Conservation (phyloP, 2,113 vertebrate species). For the Tetraodon nigroviridis region DNA sequence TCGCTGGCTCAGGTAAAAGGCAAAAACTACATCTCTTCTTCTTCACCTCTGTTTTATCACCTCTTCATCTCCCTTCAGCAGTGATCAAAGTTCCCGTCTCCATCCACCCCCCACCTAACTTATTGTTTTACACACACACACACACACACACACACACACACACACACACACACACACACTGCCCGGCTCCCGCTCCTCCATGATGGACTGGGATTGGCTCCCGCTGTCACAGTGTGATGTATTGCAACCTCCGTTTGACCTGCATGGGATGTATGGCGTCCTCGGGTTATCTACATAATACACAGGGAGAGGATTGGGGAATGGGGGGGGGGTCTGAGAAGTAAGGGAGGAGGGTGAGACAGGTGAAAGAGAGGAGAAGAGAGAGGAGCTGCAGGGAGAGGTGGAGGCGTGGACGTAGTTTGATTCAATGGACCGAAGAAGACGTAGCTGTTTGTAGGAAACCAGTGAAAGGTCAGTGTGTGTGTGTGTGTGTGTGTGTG, state of each 20-base stretch:
- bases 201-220: constrained; percentile 77
- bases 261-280: constrained; percentile 72
- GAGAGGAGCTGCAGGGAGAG: constrained; percentile 23
- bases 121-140: constrained; percentile 16
- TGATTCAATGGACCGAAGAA: constrained; percentile 62
- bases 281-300: constrained; percentile 76
- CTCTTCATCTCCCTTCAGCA: constrained; percentile 2
- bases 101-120: constrained; percentile 27
- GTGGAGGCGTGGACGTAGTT: constrained; percentile 60
- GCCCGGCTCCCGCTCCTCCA: constrained; percentile 38
- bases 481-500: constrained; percentile 13
- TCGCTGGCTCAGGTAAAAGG: no score
- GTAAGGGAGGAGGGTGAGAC: constrained; percentile 37
- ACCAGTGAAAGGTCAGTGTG: background rate
- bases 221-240: constrained; percentile 71
- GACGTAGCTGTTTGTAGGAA: constrained; percentile 43
- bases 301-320: constrained; percentile 65
- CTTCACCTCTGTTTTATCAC: background rate
- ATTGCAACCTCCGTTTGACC: constrained; percentile 81
- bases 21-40: background rate
- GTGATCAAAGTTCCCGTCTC: constrained; percentile 53
- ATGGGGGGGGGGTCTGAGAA: constrained; percentile 74
- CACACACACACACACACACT: constrained; percentile 12
- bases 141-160: constrained; percentile 16
- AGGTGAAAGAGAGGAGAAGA: constrained; percentile 14